phyloP scores from a whole-genome alignment of 2,113 vertebrate species.

The Aplodontia rufa region DNA sequence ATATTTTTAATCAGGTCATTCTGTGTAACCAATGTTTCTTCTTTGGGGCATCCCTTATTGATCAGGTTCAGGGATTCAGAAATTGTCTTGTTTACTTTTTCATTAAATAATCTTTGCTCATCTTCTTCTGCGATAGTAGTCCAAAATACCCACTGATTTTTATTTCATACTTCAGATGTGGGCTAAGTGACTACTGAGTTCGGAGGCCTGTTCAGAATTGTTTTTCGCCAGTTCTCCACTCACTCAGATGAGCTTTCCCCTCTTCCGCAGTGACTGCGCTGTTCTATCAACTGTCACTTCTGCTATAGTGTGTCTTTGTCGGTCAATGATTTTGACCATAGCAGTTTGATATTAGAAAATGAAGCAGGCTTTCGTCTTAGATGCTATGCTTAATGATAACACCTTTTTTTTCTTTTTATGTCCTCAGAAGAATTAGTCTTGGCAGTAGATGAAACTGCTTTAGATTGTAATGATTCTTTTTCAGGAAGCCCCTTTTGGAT shows the following conservation, averaged over 20 bases:
- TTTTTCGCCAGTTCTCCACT: constrained; percentile 90
- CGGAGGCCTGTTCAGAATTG: constrained; percentile 85
- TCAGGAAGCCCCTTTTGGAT: constrained; percentile 31
- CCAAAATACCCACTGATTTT: constrained; percentile 75
- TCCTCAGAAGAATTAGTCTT: background rate
- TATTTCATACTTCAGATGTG: constrained; percentile 49
- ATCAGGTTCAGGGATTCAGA: constrained; percentile 81
- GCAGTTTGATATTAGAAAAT: constrained; percentile 9
- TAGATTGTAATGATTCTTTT: constrained; percentile 35
- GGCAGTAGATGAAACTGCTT: background rate
- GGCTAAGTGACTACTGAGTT: background rate
- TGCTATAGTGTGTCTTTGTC: constrained; percentile 45
- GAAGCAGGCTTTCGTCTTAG: constrained; percentile 33
- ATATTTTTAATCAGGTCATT: constrained; percentile 75
- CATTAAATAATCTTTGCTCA: constrained; percentile 77
- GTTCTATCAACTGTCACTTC: constrained; percentile 72
- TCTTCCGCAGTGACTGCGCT: constrained; percentile 83
- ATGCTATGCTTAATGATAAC: background rate
- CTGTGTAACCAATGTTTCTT: constrained; percentile 76
- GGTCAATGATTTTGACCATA: constrained; percentile 17
- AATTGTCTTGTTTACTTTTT: constrained; percentile 82
- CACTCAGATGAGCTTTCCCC: constrained; percentile 86
- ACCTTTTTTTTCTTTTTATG: constrained; percentile 55
- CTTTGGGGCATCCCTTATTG: constrained; percentile 77
- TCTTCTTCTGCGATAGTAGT: constrained; percentile 82